Conservation (phyloP, 2,888 invertebrate genomes). For the Acleris holmiana region DNA sequence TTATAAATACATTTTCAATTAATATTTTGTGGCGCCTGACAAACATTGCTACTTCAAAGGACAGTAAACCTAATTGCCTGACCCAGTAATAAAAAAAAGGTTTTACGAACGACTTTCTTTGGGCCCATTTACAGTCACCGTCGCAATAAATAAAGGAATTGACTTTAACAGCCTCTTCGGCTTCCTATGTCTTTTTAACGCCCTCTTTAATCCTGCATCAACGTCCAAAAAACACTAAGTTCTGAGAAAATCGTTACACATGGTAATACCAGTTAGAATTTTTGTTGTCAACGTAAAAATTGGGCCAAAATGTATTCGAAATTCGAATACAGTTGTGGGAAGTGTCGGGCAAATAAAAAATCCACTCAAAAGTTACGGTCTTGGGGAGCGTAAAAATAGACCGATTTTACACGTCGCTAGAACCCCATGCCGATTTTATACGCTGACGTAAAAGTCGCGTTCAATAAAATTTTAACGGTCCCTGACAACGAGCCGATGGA, state of each 20-base stretch:
- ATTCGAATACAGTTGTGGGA: constrained; percentile 62
- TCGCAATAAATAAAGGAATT: constrained; percentile 40
- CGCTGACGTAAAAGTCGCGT: constrained; percentile 66
- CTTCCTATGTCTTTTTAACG: constrained; percentile 46
- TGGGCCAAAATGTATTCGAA: constrained; percentile 43
- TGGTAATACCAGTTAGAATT: constrained; percentile 45
- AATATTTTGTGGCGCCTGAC: constrained; percentile 15
- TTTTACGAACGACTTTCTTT: constrained; percentile 29
- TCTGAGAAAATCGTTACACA: constrained; percentile 50
- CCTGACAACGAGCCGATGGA: constrained; percentile 59
- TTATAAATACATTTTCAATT: constrained; percentile 3
- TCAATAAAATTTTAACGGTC: constrained; percentile 76
- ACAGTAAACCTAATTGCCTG: constrained; percentile 34
- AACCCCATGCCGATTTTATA: constrained; percentile 71
- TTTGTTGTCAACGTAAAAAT: constrained; percentile 53
- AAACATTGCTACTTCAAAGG: constrained; percentile 22
- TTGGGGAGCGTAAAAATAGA: constrained; percentile 73
- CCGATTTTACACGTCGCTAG: constrained; percentile 76
- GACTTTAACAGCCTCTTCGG: constrained; percentile 50
- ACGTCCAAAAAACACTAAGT: constrained; percentile 46
- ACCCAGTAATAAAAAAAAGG: constrained; percentile 36
- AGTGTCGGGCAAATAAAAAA: constrained; percentile 72
- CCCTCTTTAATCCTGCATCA: constrained; percentile 48
- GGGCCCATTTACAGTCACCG: constrained; percentile 28
- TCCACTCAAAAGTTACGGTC: constrained; percentile 71